phyloP scores from a whole-genome alignment of 2,888 invertebrate species.

The Ormyrus thymus region DNA sequence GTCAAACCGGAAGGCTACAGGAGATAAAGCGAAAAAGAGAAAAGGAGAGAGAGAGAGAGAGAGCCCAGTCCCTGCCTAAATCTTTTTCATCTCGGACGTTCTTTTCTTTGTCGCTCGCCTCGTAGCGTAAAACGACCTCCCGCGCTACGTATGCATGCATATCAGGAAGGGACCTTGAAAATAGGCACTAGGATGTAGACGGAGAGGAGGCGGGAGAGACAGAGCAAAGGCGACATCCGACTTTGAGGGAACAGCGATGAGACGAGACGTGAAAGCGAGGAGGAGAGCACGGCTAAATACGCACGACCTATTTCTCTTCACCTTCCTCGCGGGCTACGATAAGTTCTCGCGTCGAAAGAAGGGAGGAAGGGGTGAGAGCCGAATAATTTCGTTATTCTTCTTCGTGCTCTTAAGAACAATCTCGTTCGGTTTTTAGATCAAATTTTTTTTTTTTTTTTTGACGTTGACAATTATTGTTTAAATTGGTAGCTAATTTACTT shows the following conservation, averaged over 20 bases:
- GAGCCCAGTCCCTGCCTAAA: conserved; percentile 12
- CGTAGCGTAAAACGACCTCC: background rate
- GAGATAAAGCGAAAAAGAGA: background rate
- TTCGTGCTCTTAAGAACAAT: no score
- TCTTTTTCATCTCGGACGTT: conserved; percentile 9
- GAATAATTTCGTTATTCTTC: no score
- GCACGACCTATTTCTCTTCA: conserved; percentile 45
- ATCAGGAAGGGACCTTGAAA: conserved; percentile 13
- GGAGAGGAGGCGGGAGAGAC: background rate
- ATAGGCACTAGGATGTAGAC: background rate
- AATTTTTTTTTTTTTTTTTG: no score
- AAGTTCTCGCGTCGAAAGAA: background rate
- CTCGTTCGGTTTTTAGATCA: no score
- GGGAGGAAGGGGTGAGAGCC: background rate
- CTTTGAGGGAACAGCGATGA: conserved; percentile 13
- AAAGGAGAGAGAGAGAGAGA: background rate
- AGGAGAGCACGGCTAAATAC: conserved; percentile 31
- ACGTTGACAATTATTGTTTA: no score
- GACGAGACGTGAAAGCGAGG: conserved; percentile 1
- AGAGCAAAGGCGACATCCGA: conserved; percentile 9
- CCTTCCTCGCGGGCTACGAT: background rate
- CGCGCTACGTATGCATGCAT: background rate
- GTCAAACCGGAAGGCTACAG: no score
- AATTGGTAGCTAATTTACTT: no score
- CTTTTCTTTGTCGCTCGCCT: background rate